Evolutionary conservation across 2,797 vertebrate species (phyloP).

Genomic region (Channa striata): DNA sequence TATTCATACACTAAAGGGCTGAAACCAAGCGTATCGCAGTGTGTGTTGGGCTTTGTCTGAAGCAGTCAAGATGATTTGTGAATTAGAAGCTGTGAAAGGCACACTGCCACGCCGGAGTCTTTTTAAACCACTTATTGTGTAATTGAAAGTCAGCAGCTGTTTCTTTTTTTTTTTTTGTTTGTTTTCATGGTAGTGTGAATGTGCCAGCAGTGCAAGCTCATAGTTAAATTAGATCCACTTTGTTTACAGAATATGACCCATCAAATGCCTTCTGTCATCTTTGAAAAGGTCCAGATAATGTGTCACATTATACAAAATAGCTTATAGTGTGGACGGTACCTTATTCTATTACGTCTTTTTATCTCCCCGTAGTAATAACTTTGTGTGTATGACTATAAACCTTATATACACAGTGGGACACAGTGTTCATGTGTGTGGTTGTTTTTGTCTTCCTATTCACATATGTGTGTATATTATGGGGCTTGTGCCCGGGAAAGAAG

Average conservation of each 20-base stretch:
- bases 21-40: conserved; percentile 31
- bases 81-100: conserved; percentile 52
- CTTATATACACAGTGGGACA: not conserved
- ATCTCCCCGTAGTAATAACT: not conserved
- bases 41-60: conserved; percentile 41
- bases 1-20: conserved; percentile 37
- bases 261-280: conserved; percentile 25
- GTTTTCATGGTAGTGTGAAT: conserved; percentile 15
- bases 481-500: conserved; percentile 24
- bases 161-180: not conserved
- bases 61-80: conserved; percentile 46
- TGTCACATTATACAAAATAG: conserved; percentile 1
- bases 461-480: conserved; percentile 3
- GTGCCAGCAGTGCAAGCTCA: conserved; percentile 46
- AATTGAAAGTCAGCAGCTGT: conserved; percentile 53
- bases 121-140: conserved; percentile 56
- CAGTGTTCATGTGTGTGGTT: conserved; percentile 5
- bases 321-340: not conserved
- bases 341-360: not conserved
- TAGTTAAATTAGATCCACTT: conserved; percentile 39
- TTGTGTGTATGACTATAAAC: conserved; percentile 4
- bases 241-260: conserved; percentile 34
- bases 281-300: conserved; percentile 14
- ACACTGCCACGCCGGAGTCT: conserved; percentile 36
- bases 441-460: conserved; percentile 27